Conservation (phyloP, 2,113 vertebrate species). For the Piaya cayana region DNA sequence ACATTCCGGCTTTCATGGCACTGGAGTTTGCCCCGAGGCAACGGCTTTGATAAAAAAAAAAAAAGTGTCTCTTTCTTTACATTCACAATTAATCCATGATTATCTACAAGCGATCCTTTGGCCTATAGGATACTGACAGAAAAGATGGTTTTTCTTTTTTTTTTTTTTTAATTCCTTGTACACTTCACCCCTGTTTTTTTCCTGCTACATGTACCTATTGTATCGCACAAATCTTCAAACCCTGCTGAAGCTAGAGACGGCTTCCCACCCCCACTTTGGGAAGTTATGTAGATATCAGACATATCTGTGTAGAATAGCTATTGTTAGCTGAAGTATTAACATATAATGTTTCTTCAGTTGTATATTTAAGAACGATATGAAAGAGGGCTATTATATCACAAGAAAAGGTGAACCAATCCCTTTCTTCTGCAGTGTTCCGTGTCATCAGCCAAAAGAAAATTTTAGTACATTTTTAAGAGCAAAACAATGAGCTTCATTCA, state of each 20-base stretch:
- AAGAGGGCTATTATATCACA: constrained; percentile 5
- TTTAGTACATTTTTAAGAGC: constrained; percentile 4
- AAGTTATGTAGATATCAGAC: not conserved
- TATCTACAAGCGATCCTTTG: constrained; percentile 69
- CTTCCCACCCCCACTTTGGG: not conserved
- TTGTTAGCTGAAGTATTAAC: constrained; percentile 63
- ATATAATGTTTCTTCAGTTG: constrained; percentile 44
- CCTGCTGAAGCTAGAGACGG: constrained; percentile 25
- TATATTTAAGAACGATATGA: constrained; percentile 37
- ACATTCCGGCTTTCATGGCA: constrained; percentile 78
- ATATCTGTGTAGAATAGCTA: constrained; percentile 14
- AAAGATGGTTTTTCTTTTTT: constrained; percentile 1
- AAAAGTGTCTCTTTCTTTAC: constrained; percentile 78
- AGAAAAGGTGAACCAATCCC: not conserved
- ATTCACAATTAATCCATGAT: constrained; percentile 80
- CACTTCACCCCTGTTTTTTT: constrained; percentile 27
- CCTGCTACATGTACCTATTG: constrained; percentile 10
- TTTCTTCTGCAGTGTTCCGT: not conserved
- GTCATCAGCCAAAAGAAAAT: constrained; percentile 11
- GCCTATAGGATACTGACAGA: constrained; percentile 48
- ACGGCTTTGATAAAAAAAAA: constrained; percentile 85
- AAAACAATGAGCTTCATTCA: constrained; percentile 36
- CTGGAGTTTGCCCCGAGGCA: constrained; percentile 80
- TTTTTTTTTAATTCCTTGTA: constrained; percentile 16
- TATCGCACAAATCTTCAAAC: constrained; percentile 47